phyloP scores from a whole-genome alignment of 2,797 vertebrate species.

The Triplophysa bombifrons region DNA sequence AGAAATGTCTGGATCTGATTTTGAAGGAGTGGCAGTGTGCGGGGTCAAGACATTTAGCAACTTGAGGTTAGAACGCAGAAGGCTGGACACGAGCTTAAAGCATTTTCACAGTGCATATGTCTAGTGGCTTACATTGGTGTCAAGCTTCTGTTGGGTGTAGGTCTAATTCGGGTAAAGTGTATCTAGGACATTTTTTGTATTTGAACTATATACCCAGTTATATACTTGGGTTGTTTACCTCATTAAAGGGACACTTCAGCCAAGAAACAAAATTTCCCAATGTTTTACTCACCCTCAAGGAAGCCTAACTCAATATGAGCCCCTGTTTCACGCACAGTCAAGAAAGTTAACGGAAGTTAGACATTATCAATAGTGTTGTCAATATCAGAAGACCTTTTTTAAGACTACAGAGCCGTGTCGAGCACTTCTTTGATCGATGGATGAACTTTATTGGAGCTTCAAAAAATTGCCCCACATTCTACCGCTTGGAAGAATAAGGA shows the following conservation, averaged over 20 bases:
- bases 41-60: slow-evolving; percentile 54
- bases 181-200: not conserved
- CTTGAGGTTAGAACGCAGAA: not conserved
- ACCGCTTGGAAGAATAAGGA: no score
- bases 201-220: not conserved
- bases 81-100: slow-evolving; percentile 4
- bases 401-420: no score
- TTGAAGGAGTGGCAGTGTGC: slow-evolving; percentile 43
- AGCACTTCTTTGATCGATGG: no score
- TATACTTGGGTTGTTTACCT: not conserved
- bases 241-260: not conserved
- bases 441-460: no score
- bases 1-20: slow-evolving; percentile 37
- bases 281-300: no score
- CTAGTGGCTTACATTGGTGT: slow-evolving; percentile 22
- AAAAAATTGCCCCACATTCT: no score
- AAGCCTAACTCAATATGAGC: no score
- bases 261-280: no score
- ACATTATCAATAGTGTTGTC: no score
- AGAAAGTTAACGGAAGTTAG: no score
- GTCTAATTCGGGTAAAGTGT: slow-evolving; percentile 20
- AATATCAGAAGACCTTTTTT: no score
- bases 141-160: not conserved
- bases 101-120: slow-evolving; percentile 19
- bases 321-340: no score